Base-by-base conservation (phyloP, 2,888 invertebrate genomes). In the Cephus rjabovi region DNA sequence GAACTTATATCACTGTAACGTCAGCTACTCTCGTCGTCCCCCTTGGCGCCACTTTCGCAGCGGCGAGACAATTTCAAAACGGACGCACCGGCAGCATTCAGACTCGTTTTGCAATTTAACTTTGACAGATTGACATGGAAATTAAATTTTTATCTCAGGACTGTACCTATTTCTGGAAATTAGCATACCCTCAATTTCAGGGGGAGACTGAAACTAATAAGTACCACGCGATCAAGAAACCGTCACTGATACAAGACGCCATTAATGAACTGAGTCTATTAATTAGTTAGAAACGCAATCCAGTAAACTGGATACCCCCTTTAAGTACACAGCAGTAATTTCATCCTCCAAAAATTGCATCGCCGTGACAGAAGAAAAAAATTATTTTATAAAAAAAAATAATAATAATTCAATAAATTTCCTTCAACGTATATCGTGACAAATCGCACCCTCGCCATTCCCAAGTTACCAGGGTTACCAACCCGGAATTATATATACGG, bases 241-340 rank as follows among this genome's bases (percentile, higher is more conserved):
- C 56, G 56, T 56, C 23, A 56, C 56, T 23, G 56, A 56, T 56
- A 23, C 56, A 2, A 56, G 9, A 56, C 23, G 23, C 56, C 56
- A 9, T 56, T 23, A 23, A 56, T 56, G 9, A 9, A 6, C 23
- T 9, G 3, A 71, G 33, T 87, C 83, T 86, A 88, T 88, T 87
- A 89, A 89, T 87, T 88, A 86, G 83, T 78, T 79, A 85, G 86
- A 88, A 88, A 89, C 87, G 85, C 84, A 86, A 85, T 86, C 83
- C 85, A 80, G 81, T 80, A 81, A 78, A 76, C 79, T 76, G 76
- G 30, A 68, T 77, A 76, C 77, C 76, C 56, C 56, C 56, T 23
- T 56, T 9, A 23, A 23, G 9, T 56, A 23, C 2, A 56, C 9
- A 23, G 23, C 56, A 23, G 15, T 23, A 23, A 23, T 9, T 56